Percentiles rank a stretch among this genome's conserved stretches.
phyloP scores from a whole-genome alignment of 2,113 vertebrate genomes.

The Tragelaphus strepsiceros region DNA sequence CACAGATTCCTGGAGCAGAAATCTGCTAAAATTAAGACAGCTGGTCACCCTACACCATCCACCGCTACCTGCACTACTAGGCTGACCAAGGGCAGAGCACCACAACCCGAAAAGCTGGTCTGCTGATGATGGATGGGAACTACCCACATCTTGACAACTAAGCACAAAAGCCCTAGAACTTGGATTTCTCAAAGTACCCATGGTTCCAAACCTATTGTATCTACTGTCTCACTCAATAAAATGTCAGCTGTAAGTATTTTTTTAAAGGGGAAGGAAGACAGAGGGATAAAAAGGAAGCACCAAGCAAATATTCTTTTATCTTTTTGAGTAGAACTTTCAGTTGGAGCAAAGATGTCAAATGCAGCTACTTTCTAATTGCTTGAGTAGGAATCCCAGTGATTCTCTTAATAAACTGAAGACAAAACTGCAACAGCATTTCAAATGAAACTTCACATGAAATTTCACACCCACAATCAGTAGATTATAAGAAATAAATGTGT shows the following conservation, averaged over 20 bases:
- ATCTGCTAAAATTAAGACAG: neutral
- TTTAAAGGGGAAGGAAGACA: neutral
- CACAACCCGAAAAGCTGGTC: neutral
- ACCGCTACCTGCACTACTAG: neutral
- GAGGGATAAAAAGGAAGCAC: slow-evolving; percentile 22
- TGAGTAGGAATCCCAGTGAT: neutral
- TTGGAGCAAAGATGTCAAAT: slow-evolving; percentile 1
- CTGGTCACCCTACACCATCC: neutral
- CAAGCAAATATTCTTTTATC: slow-evolving; percentile 18
- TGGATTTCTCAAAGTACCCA: neutral
- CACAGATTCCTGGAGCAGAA: neutral
- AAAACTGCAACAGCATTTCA: slow-evolving; percentile 7
- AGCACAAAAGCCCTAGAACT: slow-evolving; percentile 12
- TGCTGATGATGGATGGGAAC: neutral
- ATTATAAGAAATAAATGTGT: slow-evolving; percentile 24
- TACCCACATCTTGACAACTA: neutral
- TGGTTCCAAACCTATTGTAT: neutral
- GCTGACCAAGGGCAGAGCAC: neutral
- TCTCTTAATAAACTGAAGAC: slow-evolving; percentile 17
- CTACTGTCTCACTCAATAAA: slow-evolving; percentile 7
- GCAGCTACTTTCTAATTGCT: slow-evolving; percentile 41
- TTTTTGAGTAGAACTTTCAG: neutral
- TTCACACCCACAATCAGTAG: slow-evolving; percentile 1
- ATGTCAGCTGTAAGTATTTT: neutral
- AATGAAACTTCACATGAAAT: slow-evolving; percentile 47